These are phyloP conservation scores for Endotricha flammealis DNA, from an alignment of 2,888 invertebrate species.

Conservation along the genomic window DNA sequence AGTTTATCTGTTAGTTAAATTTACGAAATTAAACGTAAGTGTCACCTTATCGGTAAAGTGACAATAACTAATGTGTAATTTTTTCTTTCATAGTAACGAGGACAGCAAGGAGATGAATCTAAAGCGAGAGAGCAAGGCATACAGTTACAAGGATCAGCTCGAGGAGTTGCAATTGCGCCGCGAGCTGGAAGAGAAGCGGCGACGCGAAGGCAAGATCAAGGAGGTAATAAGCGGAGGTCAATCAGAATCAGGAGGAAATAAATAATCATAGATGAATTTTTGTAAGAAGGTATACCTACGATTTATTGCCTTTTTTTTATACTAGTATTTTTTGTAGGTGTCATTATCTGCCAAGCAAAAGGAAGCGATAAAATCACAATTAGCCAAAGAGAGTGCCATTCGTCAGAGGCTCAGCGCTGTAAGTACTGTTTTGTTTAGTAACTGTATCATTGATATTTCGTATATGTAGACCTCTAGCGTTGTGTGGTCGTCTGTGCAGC, in stretches of 20 bases:
- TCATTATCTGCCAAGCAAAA: slow-evolving; percentile 89
- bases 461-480: too few species aligned
- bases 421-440: slow-evolving; percentile 27
- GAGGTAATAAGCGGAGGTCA: slow-evolving; percentile 64
- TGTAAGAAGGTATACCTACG: too few species aligned
- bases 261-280: too few species aligned
- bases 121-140: slow-evolving; percentile 96
- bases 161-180: slow-evolving; percentile 95
- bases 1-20: too few species aligned
- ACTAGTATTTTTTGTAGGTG: slow-evolving; percentile 42
- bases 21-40: too few species aligned
- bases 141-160: slow-evolving; percentile 97
- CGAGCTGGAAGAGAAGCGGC: slow-evolving; percentile 93
- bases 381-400: slow-evolving; percentile 89
- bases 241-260: too few species aligned
- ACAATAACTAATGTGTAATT: too few species aligned
- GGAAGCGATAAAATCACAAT: slow-evolving; percentile 91
- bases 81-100: slow-evolving; percentile 69
- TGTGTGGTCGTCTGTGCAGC: slow-evolving; percentile 24
- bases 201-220: slow-evolving; percentile 86
- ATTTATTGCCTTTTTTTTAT: too few species aligned
- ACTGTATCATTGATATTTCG: background rate
- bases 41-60: too few species aligned
- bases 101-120: slow-evolving; percentile 83
- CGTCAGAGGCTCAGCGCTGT: slow-evolving; percentile 82